Evolutionary conservation across 2,113 vertebrate genomes (phyloP), one percentile per base, ranked within the genome.

Genomic region (Felis chaus): DNA sequence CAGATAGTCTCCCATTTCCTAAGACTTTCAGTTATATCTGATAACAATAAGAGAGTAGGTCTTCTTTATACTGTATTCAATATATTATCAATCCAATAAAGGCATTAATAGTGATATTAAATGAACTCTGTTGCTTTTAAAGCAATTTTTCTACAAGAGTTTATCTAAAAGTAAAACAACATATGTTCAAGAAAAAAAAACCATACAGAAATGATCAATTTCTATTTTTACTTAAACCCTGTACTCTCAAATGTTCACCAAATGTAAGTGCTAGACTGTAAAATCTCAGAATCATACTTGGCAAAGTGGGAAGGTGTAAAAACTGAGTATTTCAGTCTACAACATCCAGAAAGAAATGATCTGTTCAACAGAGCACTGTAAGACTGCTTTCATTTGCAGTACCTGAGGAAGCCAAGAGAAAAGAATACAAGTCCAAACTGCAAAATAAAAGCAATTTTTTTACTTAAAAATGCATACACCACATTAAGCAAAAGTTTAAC

Each of bases 181-280:
- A 36, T 19, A 74, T 55, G 69, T 21, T 50, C 10, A 86, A 69
- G 50, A 31, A 45, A n/a, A 81, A 81, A 92, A 82, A 68, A 31
- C 5, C 27, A 89, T 48, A 86, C 25, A 96, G 55, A 80, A 91
- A 96, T 74, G 36, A 87, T 86, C 55, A 41, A 83, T 61, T 71
- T 88, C 96, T 89, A 68, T 87, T 92, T 96, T 92, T 91, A 86
- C 78, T 78, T 94, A 94, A 94, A 74, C 12, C 25, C 31, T 48
- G 11, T 82, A 74, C 61, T 78, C 39, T 83, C 66, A 87, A 91
- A 89, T 53, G 84, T 68, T 92, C 39, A 95, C 57, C 61, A 92
- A 95, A 69, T 61, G 13, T 73, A 94, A 78, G 48, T 33, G 69
- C 61, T 91, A 95, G 68, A 78, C 88, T 84, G 12, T 90, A 95